Conservation (phyloP, 2,888 invertebrate species). For the Latheticus oryzae region DNA sequence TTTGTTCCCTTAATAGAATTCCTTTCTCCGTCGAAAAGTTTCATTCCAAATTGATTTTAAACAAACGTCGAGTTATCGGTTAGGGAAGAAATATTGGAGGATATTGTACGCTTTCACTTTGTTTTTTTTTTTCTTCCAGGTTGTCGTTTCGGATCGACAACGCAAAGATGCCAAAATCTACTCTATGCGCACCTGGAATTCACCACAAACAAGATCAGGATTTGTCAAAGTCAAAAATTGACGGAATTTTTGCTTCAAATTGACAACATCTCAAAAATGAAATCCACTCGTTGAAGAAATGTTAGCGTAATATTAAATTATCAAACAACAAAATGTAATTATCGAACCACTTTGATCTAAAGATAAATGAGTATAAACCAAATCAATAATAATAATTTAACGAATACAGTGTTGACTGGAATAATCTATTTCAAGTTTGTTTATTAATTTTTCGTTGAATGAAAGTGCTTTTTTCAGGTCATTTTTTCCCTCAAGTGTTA, state of each 20-base stretch:
- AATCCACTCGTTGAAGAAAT: no score
- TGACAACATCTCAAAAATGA: background rate
- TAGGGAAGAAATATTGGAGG: constrained; percentile 25
- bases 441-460: constrained; percentile 22
- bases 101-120: constrained; percentile 26
- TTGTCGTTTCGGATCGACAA: constrained; percentile 27
- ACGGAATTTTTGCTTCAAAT: constrained; percentile 11
- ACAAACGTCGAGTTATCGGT: constrained; percentile 26
- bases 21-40: constrained; percentile 19
- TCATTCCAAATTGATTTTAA: constrained; percentile 35
- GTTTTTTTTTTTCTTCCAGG: constrained; percentile 17
- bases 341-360: constrained; percentile 14
- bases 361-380: constrained; percentile 15
- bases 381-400: constrained; percentile 24
- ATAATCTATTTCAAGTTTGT: constrained; percentile 28
- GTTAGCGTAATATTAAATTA: constrained; percentile 11
- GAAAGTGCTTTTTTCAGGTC: background rate
- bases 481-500: constrained; percentile 20
- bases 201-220: constrained; percentile 12
- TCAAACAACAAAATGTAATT: constrained; percentile 19
- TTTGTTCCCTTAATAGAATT: constrained; percentile 29
- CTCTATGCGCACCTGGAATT: constrained; percentile 17
- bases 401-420: constrained; percentile 20
- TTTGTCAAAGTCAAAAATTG: constrained; percentile 24
- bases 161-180: constrained; percentile 22